phyloP scores from a whole-genome alignment of 2,888 invertebrate species.

The Exocentrus adspersus region DNA sequence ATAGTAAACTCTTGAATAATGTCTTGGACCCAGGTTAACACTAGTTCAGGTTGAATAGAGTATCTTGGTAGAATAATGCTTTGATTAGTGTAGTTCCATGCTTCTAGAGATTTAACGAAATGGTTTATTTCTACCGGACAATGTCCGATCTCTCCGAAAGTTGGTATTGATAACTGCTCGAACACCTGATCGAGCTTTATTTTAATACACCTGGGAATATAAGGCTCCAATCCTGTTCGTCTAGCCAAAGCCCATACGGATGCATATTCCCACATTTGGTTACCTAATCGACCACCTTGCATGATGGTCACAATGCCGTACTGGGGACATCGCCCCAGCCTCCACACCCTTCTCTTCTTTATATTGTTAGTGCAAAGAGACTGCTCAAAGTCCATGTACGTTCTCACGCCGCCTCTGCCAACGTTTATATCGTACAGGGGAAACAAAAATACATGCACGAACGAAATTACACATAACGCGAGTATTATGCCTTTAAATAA shows the following conservation, averaged over 20 bases:
- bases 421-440: slow-evolving; percentile 65
- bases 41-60: slow-evolving; percentile 66
- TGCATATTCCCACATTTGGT: slow-evolving; percentile 67
- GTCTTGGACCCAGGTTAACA: slow-evolving; percentile 68
- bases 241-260: slow-evolving; percentile 65
- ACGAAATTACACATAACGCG: slow-evolving; percentile 68
- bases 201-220: slow-evolving; percentile 65
- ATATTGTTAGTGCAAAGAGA: slow-evolving; percentile 66
- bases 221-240: slow-evolving; percentile 64
- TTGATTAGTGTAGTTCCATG: slow-evolving; percentile 69
- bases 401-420: slow-evolving; percentile 62
- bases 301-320: slow-evolving; percentile 65
- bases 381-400: slow-evolving; percentile 67
- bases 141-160: slow-evolving; percentile 67
- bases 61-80: slow-evolving; percentile 68
- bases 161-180: slow-evolving; percentile 67
- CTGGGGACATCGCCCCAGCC: slow-evolving; percentile 60
- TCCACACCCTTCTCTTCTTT: slow-evolving; percentile 60
- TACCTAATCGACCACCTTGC: slow-evolving; percentile 60
- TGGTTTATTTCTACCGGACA: slow-evolving; percentile 65
- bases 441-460: slow-evolving; percentile 70
- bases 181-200: slow-evolving; percentile 67
- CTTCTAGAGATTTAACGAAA: slow-evolving; percentile 65
- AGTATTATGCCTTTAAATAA: slow-evolving; percentile 69
- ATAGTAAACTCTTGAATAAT: slow-evolving; percentile 68